phyloP scores from a whole-genome alignment of 2,797 vertebrate genomes.

The Potorous gilbertii region DNA sequence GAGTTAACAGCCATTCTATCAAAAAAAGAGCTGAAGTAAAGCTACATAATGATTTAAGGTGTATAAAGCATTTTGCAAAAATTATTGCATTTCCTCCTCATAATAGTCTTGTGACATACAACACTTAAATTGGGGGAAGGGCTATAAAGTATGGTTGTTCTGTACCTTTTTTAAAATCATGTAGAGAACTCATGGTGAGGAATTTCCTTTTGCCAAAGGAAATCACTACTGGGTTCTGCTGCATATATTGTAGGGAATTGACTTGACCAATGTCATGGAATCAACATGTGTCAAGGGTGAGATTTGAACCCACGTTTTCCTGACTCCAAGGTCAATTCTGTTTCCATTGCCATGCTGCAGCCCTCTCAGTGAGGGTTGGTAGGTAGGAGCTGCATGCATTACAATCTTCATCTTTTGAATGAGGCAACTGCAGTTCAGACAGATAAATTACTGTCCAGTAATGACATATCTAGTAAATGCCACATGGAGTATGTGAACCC shows the following conservation, averaged over 20 bases:
- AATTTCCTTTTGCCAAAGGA: not conserved
- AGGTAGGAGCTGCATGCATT: not conserved
- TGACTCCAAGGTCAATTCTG: not conserved
- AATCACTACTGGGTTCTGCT: not conserved
- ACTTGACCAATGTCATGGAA: not conserved
- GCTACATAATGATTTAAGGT: too few species aligned
- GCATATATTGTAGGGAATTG: not conserved
- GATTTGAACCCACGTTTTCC: not conserved
- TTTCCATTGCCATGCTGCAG: not conserved
- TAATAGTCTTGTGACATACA: not conserved
- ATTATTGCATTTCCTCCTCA: not conserved
- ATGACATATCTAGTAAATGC: not conserved
- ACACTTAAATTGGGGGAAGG: not conserved
- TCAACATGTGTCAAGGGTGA: not conserved
- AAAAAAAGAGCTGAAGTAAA: too few species aligned
- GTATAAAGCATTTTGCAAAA: not conserved
- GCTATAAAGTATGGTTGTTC: not conserved
- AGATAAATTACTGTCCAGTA: not conserved
- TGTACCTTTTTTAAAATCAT: not conserved
- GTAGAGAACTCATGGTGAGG: not conserved
- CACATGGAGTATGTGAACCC: not conserved
- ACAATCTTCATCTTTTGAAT: not conserved
- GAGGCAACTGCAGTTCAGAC: not conserved
- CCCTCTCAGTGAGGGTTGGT: not conserved
- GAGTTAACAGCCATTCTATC: too few species aligned